Base-by-base conservation (phyloP, 2,797 vertebrate genomes). In the Bradypodion pumilum region DNA sequence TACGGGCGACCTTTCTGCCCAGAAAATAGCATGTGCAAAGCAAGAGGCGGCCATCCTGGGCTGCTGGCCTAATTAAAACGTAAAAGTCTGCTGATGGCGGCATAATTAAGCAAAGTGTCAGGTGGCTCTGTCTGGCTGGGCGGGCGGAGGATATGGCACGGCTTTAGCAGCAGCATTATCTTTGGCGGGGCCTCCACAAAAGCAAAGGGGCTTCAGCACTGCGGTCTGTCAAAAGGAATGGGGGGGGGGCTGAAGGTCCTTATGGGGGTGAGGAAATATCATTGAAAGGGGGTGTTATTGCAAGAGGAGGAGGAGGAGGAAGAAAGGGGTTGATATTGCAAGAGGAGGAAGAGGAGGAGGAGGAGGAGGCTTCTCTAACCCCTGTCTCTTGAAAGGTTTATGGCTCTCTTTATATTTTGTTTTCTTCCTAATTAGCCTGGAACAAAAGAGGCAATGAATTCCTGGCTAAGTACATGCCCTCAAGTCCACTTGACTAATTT, bases 1-100 rank as follows among this genome's bases (percentile, higher is more conserved):
- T 82, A 89, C 81, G 82, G 87, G 91, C 66, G 89, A 95, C 94
- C 94, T 93, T 95, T 95, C 91, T 84, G n/a, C 86, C 87, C 32
- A 19, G 89, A 74, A 88, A 93, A 91, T 90, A 88, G 87, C 82
- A 88, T 86, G 85, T 76, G 86, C 78, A 8, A 94, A 92, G 85
- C 74, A 86, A 89, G 87, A 94, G 23, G 66, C 92, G 90, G 94
- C 95, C 92, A 94, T 96, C 27, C 72, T 94, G 94, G 81, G 88
- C 87, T 79, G 86, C 81, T 70, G 91, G 74, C 76, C 93, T 96
- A 96, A 96, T 96, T 96, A 97, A 95, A 95, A 96, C 89, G 91
- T 95, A 95, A 96, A n/a, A 96, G 93, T 92, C 92, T 95, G 94
- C 95, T 96, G 95, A 96, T 96, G 89, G 90, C 80, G 92, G 95